These are phyloP conservation scores for Caenorhabditis elegans DNA, from an alignment of 1,140 invertebrate genomes.

Conservation along the genomic window DNA sequence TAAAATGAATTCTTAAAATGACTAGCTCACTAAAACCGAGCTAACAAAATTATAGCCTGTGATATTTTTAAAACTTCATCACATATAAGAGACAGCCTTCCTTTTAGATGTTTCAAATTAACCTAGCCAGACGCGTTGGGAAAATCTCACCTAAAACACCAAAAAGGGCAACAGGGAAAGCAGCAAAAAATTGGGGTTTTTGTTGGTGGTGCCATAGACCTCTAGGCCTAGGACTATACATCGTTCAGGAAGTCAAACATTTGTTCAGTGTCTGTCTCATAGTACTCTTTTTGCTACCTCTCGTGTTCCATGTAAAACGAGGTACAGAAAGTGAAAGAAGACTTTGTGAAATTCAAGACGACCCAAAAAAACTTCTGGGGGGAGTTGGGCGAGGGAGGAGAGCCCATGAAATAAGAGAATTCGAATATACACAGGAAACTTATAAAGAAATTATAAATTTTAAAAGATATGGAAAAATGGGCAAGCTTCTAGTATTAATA, in stretches of 20 bases:
- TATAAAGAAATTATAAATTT: neutral
- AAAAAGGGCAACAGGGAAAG: neutral
- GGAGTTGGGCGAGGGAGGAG: neutral
- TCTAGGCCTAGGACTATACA: neutral
- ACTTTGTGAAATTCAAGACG: constrained; percentile 28
- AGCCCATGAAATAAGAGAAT: neutral
- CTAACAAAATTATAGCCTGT: no score
- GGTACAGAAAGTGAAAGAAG: neutral
- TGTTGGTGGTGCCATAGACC: neutral
- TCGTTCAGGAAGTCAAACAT: constrained; percentile 31
- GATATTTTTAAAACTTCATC: no score
- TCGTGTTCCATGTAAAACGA: neutral
- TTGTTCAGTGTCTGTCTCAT: constrained; percentile 22
- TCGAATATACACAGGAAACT: neutral
- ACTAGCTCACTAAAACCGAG: no score
- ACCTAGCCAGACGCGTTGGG: neutral
- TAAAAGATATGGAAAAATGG: no score
- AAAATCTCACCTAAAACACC: neutral
- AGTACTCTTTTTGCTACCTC: constrained; percentile 17
- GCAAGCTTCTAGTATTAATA: no score
- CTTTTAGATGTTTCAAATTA: no score
- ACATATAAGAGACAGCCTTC: no score
- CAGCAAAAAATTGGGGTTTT: neutral
- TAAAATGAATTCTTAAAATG: no score
- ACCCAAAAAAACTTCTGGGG: neutral